These are phyloP conservation scores for Pseudomyrmex cubaensis DNA, from an alignment of 1,140 invertebrate species.

Conservation along the genomic window DNA sequence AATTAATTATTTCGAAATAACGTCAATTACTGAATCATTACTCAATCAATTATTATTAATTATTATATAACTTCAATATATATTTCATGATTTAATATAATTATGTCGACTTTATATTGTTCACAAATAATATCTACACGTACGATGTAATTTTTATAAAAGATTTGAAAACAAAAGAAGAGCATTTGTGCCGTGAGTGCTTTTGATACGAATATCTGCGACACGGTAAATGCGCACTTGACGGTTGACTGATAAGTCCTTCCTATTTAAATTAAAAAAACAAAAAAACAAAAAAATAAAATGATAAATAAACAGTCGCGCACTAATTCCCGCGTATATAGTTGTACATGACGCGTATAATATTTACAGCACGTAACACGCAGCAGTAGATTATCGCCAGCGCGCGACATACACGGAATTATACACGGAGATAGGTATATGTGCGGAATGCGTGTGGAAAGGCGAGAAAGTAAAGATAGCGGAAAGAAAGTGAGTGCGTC, in stretches of 20 bases:
- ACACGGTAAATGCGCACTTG: constrained; percentile 21
- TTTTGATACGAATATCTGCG: constrained; percentile 5
- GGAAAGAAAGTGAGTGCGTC: constrained; percentile 64
- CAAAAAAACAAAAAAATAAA: neutral
- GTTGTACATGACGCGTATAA: constrained; percentile 8
- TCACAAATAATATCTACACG: neutral
- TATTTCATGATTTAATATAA: neutral
- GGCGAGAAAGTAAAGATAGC: constrained; percentile 67
- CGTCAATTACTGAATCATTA: neutral
- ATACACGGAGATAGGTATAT: constrained; percentile 14
- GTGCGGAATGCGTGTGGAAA: constrained; percentile 45
- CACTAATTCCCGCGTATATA: constrained; percentile 51
- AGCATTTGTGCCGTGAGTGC: neutral
- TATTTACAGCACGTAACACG: constrained; percentile 33
- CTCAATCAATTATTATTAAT: too few relatives aligned
- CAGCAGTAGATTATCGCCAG: constrained; percentile 34
- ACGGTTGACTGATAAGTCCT: constrained; percentile 30
- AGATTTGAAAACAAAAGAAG: neutral
- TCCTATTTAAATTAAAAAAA: constrained; percentile 25
- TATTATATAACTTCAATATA: neutral
- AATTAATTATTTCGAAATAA: neutral
- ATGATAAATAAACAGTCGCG: constrained; percentile 27
- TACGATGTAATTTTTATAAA: neutral
- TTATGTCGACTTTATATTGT: neutral
- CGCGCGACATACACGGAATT: constrained; percentile 27